These are phyloP conservation scores for Calidris pygmaea DNA, from an alignment of 2,113 vertebrate genomes.

Conservation along the genomic window DNA sequence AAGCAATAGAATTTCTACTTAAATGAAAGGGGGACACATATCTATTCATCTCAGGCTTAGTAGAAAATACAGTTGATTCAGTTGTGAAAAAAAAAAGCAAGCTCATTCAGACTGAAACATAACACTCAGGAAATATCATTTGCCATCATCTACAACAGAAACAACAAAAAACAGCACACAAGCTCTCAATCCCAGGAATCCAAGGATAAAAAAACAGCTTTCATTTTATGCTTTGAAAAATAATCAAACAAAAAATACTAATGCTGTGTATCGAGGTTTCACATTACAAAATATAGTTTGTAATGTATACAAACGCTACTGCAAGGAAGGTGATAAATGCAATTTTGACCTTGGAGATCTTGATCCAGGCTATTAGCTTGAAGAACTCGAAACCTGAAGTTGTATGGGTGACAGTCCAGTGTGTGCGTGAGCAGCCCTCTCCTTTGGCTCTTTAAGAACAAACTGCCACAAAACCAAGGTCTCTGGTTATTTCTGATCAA, in stretches of 20 bases:
- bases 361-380: not conserved
- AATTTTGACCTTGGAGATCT: not conserved
- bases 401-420: not conserved
- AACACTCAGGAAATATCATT: not conserved
- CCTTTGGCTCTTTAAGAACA: not conserved
- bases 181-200: not conserved
- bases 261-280: not conserved
- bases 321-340: not conserved
- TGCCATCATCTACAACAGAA: not conserved
- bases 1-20: not conserved
- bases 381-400: not conserved
- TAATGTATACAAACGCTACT: not conserved
- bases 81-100: not conserved
- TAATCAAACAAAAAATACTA: not conserved
- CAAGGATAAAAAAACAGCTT: not conserved
- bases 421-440: not conserved
- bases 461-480: not conserved
- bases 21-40: not conserved
- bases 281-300: not conserved
- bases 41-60: not conserved
- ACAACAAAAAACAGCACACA: not conserved
- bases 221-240: not conserved
- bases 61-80: not conserved
- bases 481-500: not conserved
- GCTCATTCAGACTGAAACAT: not conserved